These are phyloP conservation scores for Himalopsyche tibetana DNA, from an alignment of 2,888 invertebrate species.

Conservation along the genomic window DNA sequence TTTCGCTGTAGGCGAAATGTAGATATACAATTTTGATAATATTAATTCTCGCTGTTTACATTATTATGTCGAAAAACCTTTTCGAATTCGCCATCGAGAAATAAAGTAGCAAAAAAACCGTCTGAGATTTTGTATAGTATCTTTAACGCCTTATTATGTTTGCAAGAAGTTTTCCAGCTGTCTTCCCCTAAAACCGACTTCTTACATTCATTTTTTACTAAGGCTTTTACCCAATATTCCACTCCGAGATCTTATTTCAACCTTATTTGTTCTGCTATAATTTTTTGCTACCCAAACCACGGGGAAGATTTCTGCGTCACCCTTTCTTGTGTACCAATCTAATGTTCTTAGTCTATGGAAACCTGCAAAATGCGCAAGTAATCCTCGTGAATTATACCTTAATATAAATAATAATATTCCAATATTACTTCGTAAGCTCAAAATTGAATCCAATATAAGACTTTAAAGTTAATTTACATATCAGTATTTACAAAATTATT, in stretches of 20 bases:
- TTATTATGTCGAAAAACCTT: too few species aligned
- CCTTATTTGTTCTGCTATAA: conserved; percentile 56
- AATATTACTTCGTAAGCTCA: too few species aligned
- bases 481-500: too few species aligned
- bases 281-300: conserved; percentile 54
- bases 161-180: conserved; percentile 40
- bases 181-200: conserved; percentile 41
- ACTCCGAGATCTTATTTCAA: conserved; percentile 62
- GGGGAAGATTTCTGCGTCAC: conserved; percentile 16
- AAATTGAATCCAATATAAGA: too few species aligned
- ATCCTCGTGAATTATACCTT: not conserved
- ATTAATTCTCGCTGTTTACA: too few species aligned
- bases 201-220: conserved; percentile 59
- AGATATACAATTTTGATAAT: too few species aligned
- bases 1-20: too few species aligned
- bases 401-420: not conserved
- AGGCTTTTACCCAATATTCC: conserved; percentile 60
- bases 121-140: conserved; percentile 37
- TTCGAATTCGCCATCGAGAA: too few species aligned
- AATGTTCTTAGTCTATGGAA: conserved; percentile 11
- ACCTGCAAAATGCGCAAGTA: not conserved
- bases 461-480: too few species aligned
- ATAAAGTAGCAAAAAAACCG: not conserved
- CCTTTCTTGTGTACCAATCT: conserved; percentile 38
- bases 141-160: conserved; percentile 36